Conservation (phyloP, 2,113 vertebrate genomes). For the Erythrolamprus reginae region DNA sequence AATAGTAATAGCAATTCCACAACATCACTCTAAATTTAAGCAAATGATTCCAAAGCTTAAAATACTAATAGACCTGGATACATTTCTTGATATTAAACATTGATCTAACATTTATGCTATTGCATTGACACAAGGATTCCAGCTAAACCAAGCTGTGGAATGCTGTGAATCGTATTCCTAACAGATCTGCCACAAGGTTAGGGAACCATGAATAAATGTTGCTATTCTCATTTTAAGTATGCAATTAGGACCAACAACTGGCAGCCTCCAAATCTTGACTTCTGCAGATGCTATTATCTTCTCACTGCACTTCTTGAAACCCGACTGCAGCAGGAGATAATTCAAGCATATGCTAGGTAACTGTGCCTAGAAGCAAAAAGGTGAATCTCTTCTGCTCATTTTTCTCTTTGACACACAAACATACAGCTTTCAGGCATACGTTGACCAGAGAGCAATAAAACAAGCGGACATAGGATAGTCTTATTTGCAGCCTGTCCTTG, state of each 20-base stretch:
- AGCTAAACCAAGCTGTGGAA: not conserved
- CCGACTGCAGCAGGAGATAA: not conserved
- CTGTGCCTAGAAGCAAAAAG: not conserved
- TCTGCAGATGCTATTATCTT: not conserved
- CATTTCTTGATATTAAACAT: not conserved
- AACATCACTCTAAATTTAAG: not conserved
- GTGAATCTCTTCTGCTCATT: not conserved
- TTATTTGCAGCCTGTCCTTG: slow-evolving; percentile 25
- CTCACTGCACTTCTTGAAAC: not conserved
- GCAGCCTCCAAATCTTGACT: not conserved
- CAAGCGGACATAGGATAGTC: not conserved
- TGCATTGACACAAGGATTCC: not conserved
- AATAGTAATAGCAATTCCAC: too few relatives aligned
- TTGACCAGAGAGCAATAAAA: slow-evolving; percentile 2
- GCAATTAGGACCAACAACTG: not conserved
- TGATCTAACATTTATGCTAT: not conserved
- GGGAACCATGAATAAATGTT: not conserved
- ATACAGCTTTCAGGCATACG: not conserved
- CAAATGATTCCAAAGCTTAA: not conserved
- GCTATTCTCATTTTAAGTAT: not conserved
- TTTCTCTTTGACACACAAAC: not conserved
- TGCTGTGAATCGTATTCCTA: not conserved
- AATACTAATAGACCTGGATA: not conserved
- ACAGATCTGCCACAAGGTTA: not conserved
- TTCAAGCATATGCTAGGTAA: not conserved